Percentiles rank a stretch among this genome's conserved stretches.
phyloP scores from a whole-genome alignment of 2,888 invertebrate genomes.

The Timema podura region DNA sequence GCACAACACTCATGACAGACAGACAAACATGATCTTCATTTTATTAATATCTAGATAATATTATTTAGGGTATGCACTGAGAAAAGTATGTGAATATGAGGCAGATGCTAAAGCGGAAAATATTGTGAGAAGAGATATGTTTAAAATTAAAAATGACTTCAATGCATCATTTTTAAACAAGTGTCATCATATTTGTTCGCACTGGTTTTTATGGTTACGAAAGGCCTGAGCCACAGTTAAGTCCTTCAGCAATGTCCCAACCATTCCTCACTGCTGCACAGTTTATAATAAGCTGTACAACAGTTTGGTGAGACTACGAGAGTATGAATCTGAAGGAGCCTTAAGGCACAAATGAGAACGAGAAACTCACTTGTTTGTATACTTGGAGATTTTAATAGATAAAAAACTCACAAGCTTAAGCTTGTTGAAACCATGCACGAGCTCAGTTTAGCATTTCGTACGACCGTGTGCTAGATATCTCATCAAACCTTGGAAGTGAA shows the following conservation, averaged over 20 bases:
- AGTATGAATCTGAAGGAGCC: neutral
- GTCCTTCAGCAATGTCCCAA: neutral
- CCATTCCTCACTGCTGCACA: neutral
- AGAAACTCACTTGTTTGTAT: neutral
- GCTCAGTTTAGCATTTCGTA: neutral
- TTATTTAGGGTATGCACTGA: neutral
- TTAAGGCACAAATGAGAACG: neutral
- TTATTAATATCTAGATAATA: too few species aligned
- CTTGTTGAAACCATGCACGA: neutral
- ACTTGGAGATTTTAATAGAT: neutral
- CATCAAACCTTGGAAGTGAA: slow-evolving; percentile 4
- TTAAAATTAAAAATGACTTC: neutral
- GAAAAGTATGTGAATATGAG: neutral
- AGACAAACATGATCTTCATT: too few species aligned
- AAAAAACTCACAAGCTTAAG: neutral
- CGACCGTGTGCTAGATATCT: neutral
- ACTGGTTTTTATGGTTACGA: neutral
- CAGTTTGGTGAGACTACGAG: neutral
- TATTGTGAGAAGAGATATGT: neutral
- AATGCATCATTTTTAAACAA: neutral
- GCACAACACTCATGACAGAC: too few species aligned
- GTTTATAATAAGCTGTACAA: neutral
- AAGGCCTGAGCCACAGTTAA: neutral
- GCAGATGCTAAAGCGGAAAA: slow-evolving; percentile 1
- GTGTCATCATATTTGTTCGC: neutral